Evolutionary conservation across 2,888 invertebrate species (phyloP), one percentile per base, ranked within the genome.

Genomic region (Chrysodeixis includens): DNA sequence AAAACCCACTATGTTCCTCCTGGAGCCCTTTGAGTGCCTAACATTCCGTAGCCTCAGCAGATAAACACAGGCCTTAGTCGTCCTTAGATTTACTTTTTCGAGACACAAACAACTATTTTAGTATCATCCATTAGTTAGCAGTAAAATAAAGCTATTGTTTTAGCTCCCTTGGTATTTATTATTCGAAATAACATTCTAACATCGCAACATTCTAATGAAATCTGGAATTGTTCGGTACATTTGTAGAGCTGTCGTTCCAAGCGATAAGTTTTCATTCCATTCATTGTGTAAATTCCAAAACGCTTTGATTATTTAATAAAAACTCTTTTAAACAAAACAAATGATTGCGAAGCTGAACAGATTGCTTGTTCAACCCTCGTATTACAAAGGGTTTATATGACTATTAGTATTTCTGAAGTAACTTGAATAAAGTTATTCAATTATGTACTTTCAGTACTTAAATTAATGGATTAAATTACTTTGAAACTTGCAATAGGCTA

Each of bases 221-320:
- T 86, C 86, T 82, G 80, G 83, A 89, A 89, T 88, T 86, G 88
- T 88, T 86, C 82, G 84, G 86, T 87, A 88, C 83, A 79, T 76
- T 75, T 75, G 70, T 62, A 66, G 26, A 66, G 62, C 66, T 54
- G 62, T 70, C 72, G 58, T 74, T 73, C 82, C 83, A 72, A 65
- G 62, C 63, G 61, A 67, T 77, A 71, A 71, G 60, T 54, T 69
- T 66, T 73, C 62, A 68, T 57, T 71, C 70, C 69, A 59, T 57
- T 81, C 73, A 80, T 82, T 84, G 75, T 81, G 73, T 68, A 70
- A 76, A 81, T 78, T 79, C 67, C 18, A 69, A 79, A 77, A 7
- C 66, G 57, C 67, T 66, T 74, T 70, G 62, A 69, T 66, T 70
- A 69, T 73, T 74, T 66, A 69, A 70, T 68, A 35, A 66, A 74